phyloP scores from a whole-genome alignment of 2,113 vertebrate species.

The Pleuronectes platessa region DNA sequence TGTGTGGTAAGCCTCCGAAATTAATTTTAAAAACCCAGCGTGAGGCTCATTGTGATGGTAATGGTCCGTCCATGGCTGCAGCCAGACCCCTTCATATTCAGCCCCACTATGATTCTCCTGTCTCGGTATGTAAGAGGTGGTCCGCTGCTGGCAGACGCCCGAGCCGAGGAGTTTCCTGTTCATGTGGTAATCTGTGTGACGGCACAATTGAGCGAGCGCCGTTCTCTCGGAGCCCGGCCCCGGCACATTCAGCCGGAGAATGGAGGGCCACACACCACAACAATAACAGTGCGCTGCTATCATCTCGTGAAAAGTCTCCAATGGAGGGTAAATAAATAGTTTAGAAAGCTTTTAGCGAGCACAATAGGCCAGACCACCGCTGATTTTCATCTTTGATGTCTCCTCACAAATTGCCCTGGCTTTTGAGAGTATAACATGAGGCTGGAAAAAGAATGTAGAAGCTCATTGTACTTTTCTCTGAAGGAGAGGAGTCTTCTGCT shows the following conservation, averaged over 20 bases:
- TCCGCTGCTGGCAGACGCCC: conserved; percentile 53
- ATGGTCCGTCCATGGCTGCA: conserved; percentile 49
- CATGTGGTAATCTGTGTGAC: conserved; percentile 72
- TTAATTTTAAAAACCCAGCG: conserved; percentile 41
- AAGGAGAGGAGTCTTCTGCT: conserved; percentile 1
- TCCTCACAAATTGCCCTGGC: conserved; percentile 30
- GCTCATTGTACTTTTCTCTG: conserved; percentile 33
- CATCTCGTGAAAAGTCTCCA: conserved; percentile 67
- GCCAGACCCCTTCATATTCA: conserved; percentile 59
- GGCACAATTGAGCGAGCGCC: conserved; percentile 57
- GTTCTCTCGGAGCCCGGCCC: conserved; percentile 53
- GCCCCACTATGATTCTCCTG: conserved; percentile 62
- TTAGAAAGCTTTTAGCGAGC: conserved; percentile 61
- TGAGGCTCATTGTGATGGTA: conserved; percentile 74
- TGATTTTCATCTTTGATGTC: conserved; percentile 65
- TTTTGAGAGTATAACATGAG: conserved; percentile 46
- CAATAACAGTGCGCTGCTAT: conserved; percentile 63
- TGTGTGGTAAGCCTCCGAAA: conserved; percentile 45
- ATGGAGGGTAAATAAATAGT: conserved; percentile 73
- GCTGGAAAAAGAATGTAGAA: conserved; percentile 36
- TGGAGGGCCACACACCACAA: conserved; percentile 59
- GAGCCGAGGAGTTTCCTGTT: conserved; percentile 74
- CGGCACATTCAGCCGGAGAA: conserved; percentile 63
- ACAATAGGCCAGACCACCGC: conserved; percentile 57
- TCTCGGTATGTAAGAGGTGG: conserved; percentile 61